These are phyloP conservation scores for Agapornis roseicollis DNA, from an alignment of 2,113 vertebrate genomes.

Conservation along the genomic window DNA sequence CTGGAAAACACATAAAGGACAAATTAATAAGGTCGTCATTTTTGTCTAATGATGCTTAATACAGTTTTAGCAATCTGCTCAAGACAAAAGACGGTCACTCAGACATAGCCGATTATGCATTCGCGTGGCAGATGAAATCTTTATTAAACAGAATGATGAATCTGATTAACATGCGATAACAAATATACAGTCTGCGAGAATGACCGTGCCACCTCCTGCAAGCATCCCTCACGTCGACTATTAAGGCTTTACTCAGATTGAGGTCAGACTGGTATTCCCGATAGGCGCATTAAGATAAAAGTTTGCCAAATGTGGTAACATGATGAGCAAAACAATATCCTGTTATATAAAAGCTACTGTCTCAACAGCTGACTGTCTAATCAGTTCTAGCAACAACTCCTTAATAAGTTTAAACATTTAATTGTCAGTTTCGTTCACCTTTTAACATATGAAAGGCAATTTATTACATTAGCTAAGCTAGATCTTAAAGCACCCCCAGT, in stretches of 20 bases:
- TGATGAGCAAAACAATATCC: slow-evolving; percentile 65
- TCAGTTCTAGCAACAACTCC: slow-evolving; percentile 37
- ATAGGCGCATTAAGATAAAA: slow-evolving; percentile 76
- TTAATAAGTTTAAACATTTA: slow-evolving; percentile 51
- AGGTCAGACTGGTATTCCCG: slow-evolving; percentile 79
- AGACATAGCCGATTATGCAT: slow-evolving; percentile 77
- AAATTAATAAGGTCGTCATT: slow-evolving; percentile 77
- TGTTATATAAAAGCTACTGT: slow-evolving; percentile 48
- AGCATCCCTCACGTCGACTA: slow-evolving; percentile 56
- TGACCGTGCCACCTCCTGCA: slow-evolving; percentile 59
- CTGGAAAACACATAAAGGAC: slow-evolving; percentile 76
- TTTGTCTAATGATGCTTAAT: slow-evolving; percentile 77
- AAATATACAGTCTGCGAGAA: slow-evolving; percentile 73
- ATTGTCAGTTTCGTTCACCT: slow-evolving; percentile 15
- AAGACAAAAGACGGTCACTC: slow-evolving; percentile 73
- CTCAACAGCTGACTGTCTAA: slow-evolving; percentile 60
- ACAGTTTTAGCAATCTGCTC: slow-evolving; percentile 81
- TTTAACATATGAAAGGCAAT: not conserved
- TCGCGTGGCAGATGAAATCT: slow-evolving; percentile 79
- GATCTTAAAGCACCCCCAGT: not conserved
- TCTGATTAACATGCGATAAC: slow-evolving; percentile 80
- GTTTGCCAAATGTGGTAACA: slow-evolving; percentile 73
- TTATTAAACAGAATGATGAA: slow-evolving; percentile 79
- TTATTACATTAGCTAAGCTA: slow-evolving; percentile 14
- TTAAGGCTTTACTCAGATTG: slow-evolving; percentile 80